Evolutionary conservation across 1,140 invertebrate species (phyloP), one percentile per base, ranked within the genome.

Genomic region (Oppia nitens): DNA sequence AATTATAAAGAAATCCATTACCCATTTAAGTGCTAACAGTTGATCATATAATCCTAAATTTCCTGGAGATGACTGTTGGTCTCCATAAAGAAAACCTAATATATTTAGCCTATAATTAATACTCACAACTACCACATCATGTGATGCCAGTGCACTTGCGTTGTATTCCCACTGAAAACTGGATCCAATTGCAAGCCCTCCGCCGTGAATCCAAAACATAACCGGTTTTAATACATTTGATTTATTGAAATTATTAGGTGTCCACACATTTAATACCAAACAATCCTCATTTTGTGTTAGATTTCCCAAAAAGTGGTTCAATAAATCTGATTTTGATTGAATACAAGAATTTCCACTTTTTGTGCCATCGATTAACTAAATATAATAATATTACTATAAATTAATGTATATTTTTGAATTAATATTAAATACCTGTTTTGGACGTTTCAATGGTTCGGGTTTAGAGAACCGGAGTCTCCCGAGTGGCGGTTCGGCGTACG

Each of bases 31-130:
- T 4, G 88, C 92, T 83, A 94, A 84, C 64, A 90, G 73, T 72
- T 95, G 92, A 71, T 96, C 91, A 65, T 89, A 93, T 60, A 97
- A 73, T 11, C 92, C 93, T 52, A 88, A 83, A 71, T 98, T 98
- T 11, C 92, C 93, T 0, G 90, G 89, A 24, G 88, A 87, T 64
- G 93, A 87, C 3, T 83, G 73, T n/a, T 60, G 61, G 62, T 84
- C 87, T 65, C 96, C 84, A 69, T 87, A 92, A 9, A 97, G 77
- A 73, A 94, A 98, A 3, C 93, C 92, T 3, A 97, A 76, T 11
- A 85, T 85, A n/a, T 89, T 87, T 4, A 94, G 81, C 56, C 92
- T 78, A 70, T 97, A 96, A 69, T 95, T 90, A 80, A 96, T 90
- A 32, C 89, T 85, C 4, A 94, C 90, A 59, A 95, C 75, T 52